phyloP scores from a whole-genome alignment of 1,140 invertebrate species.

The Vollenhovia emeryi region DNA sequence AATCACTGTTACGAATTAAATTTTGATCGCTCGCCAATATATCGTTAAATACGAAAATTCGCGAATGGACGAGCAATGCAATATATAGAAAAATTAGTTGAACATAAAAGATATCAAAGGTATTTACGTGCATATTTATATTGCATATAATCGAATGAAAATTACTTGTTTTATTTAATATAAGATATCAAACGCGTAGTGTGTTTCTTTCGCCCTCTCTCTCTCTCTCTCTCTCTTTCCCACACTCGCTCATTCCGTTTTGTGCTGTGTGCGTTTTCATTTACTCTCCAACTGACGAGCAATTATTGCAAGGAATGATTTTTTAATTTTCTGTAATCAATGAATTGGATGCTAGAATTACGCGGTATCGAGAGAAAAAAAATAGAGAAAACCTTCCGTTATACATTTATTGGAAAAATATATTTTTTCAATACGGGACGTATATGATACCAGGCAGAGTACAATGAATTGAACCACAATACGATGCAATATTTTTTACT shows the following conservation, averaged over 20 bases:
- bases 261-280: too few species aligned
- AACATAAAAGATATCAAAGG: neutral
- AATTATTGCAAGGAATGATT: neutral
- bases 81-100: neutral
- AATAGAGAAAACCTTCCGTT: neutral
- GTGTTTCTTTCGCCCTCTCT: neutral
- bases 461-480: slow-evolving; percentile 16
- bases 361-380: neutral
- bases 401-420: neutral
- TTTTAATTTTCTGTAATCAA: neutral
- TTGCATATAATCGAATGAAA: too few species aligned
- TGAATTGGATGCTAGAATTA: neutral
- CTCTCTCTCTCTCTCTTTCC: too few species aligned
- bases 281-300: neutral
- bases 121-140: neutral
- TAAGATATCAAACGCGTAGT: neutral
- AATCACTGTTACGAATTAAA: slow-evolving; percentile 22
- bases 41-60: neutral
- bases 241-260: too few species aligned
- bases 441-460: neutral
- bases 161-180: neutral
- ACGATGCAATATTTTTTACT: neutral
- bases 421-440: neutral
- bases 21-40: neutral
- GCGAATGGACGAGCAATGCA: neutral